Percentiles rank a stretch among this genome's conserved stretches.
Conservation (phyloP, 2,888 invertebrate species). For the Latrodectus elegans region DNA sequence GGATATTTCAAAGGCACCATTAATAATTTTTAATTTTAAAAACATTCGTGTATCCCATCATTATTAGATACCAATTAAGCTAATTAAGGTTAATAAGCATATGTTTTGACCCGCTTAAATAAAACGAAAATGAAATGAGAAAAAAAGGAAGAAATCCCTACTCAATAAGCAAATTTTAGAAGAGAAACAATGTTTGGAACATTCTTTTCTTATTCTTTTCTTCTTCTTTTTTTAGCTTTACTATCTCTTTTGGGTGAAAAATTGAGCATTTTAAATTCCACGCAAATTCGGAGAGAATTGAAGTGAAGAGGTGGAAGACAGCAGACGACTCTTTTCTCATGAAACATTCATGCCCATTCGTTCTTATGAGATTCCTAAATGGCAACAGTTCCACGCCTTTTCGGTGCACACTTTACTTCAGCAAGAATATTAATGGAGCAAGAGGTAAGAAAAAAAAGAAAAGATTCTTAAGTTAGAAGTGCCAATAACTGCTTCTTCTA, state of each 20-base stretch:
- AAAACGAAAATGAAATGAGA: background rate
- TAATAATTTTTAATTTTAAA: slow-evolving; percentile 12
- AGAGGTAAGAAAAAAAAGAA: slow-evolving; percentile 9
- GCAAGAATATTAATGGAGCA: slow-evolving; percentile 29
- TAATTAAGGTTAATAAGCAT: slow-evolving; percentile 27
- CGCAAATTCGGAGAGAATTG: slow-evolving; percentile 14
- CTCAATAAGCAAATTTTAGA: slow-evolving; percentile 14
- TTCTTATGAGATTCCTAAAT: slow-evolving; percentile 36
- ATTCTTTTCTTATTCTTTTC: background rate
- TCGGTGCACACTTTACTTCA: background rate
- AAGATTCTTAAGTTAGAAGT: slow-evolving; percentile 19
- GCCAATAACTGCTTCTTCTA: slow-evolving; percentile 22
- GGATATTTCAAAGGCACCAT: background rate
- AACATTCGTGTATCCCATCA: background rate
- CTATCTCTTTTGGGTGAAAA: background rate
- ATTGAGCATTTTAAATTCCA: slow-evolving; percentile 18
- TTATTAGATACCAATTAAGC: slow-evolving; percentile 34
- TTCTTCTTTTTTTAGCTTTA: slow-evolving; percentile 5
- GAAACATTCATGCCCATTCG: slow-evolving; percentile 45
- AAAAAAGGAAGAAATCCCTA: background rate
- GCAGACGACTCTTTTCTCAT: slow-evolving; percentile 20
- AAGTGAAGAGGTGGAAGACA: background rate
- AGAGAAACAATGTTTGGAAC: background rate
- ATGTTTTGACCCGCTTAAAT: background rate
- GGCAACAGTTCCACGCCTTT: slow-evolving; percentile 14